phyloP scores from a whole-genome alignment of 2,888 invertebrate genomes.

The Anthoptus insignis region DNA sequence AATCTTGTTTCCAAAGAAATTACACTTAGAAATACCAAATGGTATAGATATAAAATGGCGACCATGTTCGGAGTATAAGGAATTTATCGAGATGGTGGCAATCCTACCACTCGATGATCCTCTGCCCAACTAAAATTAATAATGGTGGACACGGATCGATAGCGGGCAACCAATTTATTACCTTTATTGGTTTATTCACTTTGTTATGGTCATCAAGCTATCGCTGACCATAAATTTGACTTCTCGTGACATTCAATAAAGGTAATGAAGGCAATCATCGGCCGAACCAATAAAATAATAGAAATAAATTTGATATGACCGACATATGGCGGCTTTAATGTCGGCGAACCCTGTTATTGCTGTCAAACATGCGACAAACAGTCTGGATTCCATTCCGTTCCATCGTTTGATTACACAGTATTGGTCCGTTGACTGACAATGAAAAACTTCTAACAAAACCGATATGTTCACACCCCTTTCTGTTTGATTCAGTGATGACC shows the following conservation, averaged over 20 bases:
- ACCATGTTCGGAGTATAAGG: slow-evolving; percentile 31
- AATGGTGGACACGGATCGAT: slow-evolving; percentile 55
- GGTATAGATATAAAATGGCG: slow-evolving; percentile 39
- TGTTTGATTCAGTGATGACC: slow-evolving; percentile 83
- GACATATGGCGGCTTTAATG: slow-evolving; percentile 85
- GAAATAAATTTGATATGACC: slow-evolving; percentile 87
- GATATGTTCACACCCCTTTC: slow-evolving; percentile 86
- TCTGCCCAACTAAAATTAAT: slow-evolving; percentile 49
- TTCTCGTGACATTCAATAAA: slow-evolving; percentile 84
- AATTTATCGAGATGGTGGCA: slow-evolving; percentile 40
- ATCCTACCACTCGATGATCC: slow-evolving; percentile 37
- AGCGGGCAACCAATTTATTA: slow-evolving; percentile 78
- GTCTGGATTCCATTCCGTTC: slow-evolving; percentile 78
- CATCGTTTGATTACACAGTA: slow-evolving; percentile 84
- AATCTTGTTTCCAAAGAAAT: no score
- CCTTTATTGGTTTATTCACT: slow-evolving; percentile 80
- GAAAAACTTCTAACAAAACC: slow-evolving; percentile 77
- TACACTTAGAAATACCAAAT: slow-evolving; percentile 39
- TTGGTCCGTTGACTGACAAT: slow-evolving; percentile 82
- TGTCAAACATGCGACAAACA: slow-evolving; percentile 86
- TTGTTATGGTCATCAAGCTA: slow-evolving; percentile 81
- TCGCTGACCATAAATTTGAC: slow-evolving; percentile 83
- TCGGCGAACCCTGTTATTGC: slow-evolving; percentile 85
- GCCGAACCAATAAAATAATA: slow-evolving; percentile 85
- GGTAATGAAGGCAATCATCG: slow-evolving; percentile 85